Base-by-base conservation (phyloP, 2,797 vertebrate genomes). In the Falco cherrug region DNA sequence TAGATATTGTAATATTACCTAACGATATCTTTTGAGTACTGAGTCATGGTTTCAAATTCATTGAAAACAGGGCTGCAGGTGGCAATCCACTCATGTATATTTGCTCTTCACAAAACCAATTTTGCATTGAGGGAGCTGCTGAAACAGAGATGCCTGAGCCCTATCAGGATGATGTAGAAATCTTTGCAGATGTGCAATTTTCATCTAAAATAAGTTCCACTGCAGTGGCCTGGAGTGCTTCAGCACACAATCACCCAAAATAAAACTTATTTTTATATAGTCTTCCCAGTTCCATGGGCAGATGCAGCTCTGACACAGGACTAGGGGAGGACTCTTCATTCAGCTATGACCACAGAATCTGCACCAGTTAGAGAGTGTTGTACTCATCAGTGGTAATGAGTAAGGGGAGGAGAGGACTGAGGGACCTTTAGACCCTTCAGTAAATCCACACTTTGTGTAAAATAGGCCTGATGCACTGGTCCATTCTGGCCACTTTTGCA, bases 121-220 rank as follows among this genome's bases (percentile, higher is more conserved):
- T 94, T 79, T 76, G 33, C 70, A 41, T 17, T 19, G 80, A 93
- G 63, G 33, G 39, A 92, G 61, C 43, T 84, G 56, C 77, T 94
- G 86, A 93, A 94, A 87, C 33, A 33, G 75, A 96, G 95, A 87
- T 76, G 48, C 54, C 35, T 84, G 59, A 82, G 60, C 63, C 29
- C 67, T 48, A 69, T 51, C 11, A 9, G 45, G 29, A 90, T 60
- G 51, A 84, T 70, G 47, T 4, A 79, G 60, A 92, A 87, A 93
- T 79, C 63, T 74, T 67, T 80, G 86, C 88, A 93, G 88, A 96
- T 84, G 89, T 56, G 48, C n/a, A 77, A 82, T 90, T 96, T 96
- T 94, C 47, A 83, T 84, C 74, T 84, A 89, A 94, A 95, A 76
- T 84, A 92, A 92, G 64, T 89, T 92, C 67, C 51, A 73, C 77